Conservation (phyloP, 2,888 invertebrate genomes). For the Caenorhabditis sp. region DNA sequence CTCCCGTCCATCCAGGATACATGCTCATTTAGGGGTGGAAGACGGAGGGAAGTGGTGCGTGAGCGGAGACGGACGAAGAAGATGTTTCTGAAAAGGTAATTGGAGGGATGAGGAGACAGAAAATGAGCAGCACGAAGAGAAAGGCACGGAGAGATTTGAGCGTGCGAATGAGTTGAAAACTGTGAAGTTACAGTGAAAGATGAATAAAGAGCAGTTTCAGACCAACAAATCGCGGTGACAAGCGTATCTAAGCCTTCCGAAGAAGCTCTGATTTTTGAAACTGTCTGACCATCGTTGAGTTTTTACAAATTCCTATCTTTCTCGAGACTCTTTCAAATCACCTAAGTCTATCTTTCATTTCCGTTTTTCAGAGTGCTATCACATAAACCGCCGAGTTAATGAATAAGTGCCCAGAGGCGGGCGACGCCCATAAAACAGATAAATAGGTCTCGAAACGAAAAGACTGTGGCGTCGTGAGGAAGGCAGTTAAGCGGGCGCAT, state of each 20-base stretch:
- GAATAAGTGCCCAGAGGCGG: neutral
- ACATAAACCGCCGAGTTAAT: neutral
- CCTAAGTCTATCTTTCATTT: too few species aligned
- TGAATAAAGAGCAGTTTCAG: too few species aligned
- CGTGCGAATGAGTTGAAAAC: too few species aligned
- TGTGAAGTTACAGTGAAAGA: constrained; percentile 1
- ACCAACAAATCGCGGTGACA: too few species aligned
- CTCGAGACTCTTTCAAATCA: too few species aligned
- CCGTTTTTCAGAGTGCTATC: too few species aligned
- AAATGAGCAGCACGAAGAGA: neutral
- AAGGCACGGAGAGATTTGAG: neutral
- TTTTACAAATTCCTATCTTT: too few species aligned
- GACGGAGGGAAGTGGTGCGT: neutral
- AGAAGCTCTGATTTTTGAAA: neutral
- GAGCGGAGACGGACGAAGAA: constrained; percentile 6
- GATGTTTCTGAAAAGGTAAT: constrained; percentile 28
- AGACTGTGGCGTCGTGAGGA: neutral
- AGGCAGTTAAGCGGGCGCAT: constrained; percentile 14
- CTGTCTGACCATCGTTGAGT: too few species aligned
- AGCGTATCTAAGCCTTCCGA: too few species aligned
- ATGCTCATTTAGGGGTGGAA: constrained; percentile 49
- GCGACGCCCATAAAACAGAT: constrained; percentile 8
- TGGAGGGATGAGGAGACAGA: constrained; percentile 5
- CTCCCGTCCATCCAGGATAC: constrained; percentile 62
- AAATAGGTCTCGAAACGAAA: constrained; percentile 14